phyloP scores from a whole-genome alignment of 1,140 invertebrate species.

The Aphaenogaster ashmeadi region DNA sequence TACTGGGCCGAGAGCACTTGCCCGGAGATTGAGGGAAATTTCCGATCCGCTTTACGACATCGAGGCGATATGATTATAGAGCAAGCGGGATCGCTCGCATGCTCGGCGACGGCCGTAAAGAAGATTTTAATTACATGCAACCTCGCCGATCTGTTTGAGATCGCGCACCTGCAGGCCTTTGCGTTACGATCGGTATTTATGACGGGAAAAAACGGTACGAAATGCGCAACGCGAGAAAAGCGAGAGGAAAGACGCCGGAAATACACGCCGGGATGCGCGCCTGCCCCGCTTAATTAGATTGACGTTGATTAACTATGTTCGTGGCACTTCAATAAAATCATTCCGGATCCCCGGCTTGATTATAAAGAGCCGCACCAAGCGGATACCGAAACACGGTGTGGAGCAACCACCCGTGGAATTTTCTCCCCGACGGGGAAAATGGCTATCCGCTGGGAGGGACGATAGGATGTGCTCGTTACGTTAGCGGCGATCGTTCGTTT shows the following conservation, averaged over 20 bases:
- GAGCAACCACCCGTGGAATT: neutral
- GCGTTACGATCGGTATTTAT: constrained; percentile 20
- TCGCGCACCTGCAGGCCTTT: neutral
- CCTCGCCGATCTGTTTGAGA: neutral
- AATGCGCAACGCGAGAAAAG: neutral
- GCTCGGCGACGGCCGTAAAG: neutral
- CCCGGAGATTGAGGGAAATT: neutral
- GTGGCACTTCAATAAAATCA: constrained; percentile 37
- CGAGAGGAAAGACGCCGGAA: neutral
- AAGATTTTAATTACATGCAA: constrained; percentile 33
- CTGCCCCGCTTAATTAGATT: constrained; percentile 18
- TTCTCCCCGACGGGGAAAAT: neutral
- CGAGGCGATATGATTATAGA: constrained; percentile 3
- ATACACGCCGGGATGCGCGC: neutral
- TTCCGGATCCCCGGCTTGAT: constrained; percentile 23
- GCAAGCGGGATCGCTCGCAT: neutral
- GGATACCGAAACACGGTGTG: neutral
- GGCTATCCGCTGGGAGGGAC: neutral
- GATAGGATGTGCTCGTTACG: neutral
- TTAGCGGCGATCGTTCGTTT: neutral
- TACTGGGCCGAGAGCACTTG: neutral
- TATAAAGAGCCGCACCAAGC: neutral
- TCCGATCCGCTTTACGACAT: neutral
- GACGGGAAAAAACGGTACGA: neutral
- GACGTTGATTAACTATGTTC: constrained; percentile 29